Base-by-base conservation (phyloP, 2,888 invertebrate genomes). In the Argyresthia goedartella region DNA sequence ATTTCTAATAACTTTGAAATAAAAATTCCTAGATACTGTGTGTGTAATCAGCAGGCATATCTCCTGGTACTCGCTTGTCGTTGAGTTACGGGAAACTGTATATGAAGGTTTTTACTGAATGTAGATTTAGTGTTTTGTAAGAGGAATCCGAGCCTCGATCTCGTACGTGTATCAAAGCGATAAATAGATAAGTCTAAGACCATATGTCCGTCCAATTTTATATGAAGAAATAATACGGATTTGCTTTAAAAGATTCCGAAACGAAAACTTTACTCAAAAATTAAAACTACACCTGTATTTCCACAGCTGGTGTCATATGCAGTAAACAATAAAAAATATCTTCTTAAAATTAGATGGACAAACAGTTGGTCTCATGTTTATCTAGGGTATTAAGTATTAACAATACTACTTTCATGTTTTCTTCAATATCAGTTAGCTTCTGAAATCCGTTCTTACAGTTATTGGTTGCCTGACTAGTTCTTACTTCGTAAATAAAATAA, bases 101-200 rank as follows among this genome's bases (percentile, higher is more conserved):
- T 25, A 25, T 25, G 25, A 25, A 25, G 6, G 25, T 86, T 86
- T 85, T 80, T 85, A 84, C 77, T 79, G 81, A 78, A 65, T 65
- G 76, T 84, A 84, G 82, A 62, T 73, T 72, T 85, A 85, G 84
- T 81, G 77, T 84, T 82, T 84, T 82, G 65, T 84, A 82, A 84
- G 77, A 72, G 58, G 63, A 71, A 56, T 62, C 54, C 72, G 81
- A 72, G 79, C 65, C 62, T 57, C 57, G 64, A 62, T 62, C 79
- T 81, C 79, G 34, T 35, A 76, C 81, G 86, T 87, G 87, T 87
- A 87, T 86, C 77, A 81, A 73, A 85, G 87, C 87, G 86, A 87
- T 87, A 87, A 25, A 85, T 84, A 82, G 77, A 55, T 81, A 76
- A 72, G 61, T 70, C 60, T 73, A 72, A 68, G 75, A 64, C 73